Percentiles rank a stretch among this genome's conserved stretches.
Evolutionary conservation across 2,888 invertebrate genomes (phyloP).

Genomic region (Diarsia brunnea): DNA sequence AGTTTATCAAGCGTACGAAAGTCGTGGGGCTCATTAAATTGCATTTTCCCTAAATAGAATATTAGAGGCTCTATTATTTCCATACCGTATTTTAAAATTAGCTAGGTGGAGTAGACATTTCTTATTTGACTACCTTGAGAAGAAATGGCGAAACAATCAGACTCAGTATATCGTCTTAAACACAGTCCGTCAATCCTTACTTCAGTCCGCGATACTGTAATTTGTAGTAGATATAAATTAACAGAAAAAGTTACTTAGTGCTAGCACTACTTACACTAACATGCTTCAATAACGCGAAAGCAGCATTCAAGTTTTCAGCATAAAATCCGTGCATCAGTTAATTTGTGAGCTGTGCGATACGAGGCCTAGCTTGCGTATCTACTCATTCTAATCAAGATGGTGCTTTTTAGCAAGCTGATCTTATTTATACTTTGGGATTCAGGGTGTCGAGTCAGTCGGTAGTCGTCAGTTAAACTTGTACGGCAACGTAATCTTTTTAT

Average conservation of each 20-base stretch:
- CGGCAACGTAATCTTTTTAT: slow-evolving; percentile 23
- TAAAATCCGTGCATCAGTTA: slow-evolving; percentile 24
- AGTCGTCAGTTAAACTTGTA: slow-evolving; percentile 8
- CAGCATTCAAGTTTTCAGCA: slow-evolving; percentile 10
- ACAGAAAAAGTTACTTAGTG: background rate
- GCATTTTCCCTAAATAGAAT: background rate
- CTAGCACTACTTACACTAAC: background rate
- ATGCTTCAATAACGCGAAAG: background rate
- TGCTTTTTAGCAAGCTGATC: background rate
- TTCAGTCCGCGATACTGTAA: background rate
- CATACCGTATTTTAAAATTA: no score
- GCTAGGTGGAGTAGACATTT: background rate
- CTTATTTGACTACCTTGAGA: background rate
- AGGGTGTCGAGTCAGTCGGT: background rate
- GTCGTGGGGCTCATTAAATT: no score
- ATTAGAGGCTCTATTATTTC: no score
- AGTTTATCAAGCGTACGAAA: no score
- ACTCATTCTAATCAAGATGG: background rate
- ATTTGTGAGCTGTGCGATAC: slow-evolving; percentile 14
- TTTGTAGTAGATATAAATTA: background rate
- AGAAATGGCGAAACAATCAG: background rate
- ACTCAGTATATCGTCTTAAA: background rate
- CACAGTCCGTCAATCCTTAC: background rate
- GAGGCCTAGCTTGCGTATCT: slow-evolving; percentile 6
- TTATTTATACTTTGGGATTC: background rate